Evolutionary conservation across 2,888 invertebrate species (phyloP), one percentile per base, ranked within the genome.

Genomic region (Imbricaverruca yamaguchii): DNA sequence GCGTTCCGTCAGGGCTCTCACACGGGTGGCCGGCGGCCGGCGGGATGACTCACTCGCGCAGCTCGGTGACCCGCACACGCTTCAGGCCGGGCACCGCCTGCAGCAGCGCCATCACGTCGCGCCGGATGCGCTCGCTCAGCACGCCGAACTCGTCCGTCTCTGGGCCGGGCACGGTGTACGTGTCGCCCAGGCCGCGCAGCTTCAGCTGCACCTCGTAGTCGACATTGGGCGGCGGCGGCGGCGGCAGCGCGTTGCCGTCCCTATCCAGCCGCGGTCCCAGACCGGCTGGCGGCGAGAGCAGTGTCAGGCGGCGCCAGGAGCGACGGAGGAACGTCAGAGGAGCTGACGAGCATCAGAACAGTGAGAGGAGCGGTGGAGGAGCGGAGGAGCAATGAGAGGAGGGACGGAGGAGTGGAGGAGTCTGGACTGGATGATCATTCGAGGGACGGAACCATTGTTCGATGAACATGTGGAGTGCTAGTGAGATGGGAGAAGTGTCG

Each of bases 191-290:
- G 63, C 92, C 92, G 63, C 92, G 90, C 81, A 95, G 89, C 85
- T 93, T 92, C 2, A 95, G 90, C 85, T 92, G 90, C 78, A 94
- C 88, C n/a, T 91, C 90, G 87, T 94, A 94, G 0, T 90, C 89
- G 0, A 92, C 86, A 57, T 91, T 90, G 0, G 92, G 92, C 0
- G 93, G 91, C 59, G 91, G 87, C 0, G 91, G 88, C 0, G 91
- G 89, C 56, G 89, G 69, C 69, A 69, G 69, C 7, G 53, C 15
- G 15, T 69, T 69, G 39, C 69, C 69, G 69, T 69, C 69, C 39
- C 13, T 53, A 0, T 18, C 69, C 53, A 69, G 69, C 53, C 8
- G 15, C 15, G 69, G 69, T 4, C 7, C 69, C 15, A 3, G 12
- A 53, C 15, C 18, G 23, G 18, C 74, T 80, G 80, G 18, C 6